These are phyloP conservation scores for Vespertilio murinus DNA, from an alignment of 2,797 vertebrate species.

Conservation along the genomic window DNA sequence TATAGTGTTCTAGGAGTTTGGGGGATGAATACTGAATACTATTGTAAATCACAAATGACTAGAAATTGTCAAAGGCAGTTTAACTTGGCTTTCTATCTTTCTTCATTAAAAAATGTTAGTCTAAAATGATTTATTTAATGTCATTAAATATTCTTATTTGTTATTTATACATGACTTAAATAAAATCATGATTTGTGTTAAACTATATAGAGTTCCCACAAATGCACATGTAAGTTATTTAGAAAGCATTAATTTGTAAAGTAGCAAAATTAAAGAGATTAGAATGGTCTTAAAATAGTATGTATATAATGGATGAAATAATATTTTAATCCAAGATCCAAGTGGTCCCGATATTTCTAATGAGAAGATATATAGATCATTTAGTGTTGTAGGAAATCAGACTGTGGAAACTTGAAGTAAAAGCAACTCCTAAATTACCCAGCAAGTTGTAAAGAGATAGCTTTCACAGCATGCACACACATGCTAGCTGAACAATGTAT, in stretches of 20 bases:
- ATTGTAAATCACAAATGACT: background rate
- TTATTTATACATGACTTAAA: constrained; percentile 10
- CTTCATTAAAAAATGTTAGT: background rate
- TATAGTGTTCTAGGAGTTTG: background rate
- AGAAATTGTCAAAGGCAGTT: background rate
- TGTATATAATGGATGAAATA: background rate
- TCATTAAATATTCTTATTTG: constrained; percentile 29
- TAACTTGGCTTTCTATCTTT: constrained; percentile 2
- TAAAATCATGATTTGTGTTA: background rate
- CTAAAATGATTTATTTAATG: constrained; percentile 8
- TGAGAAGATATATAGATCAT: background rate
- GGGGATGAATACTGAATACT: background rate
- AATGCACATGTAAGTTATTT: constrained; percentile 29
- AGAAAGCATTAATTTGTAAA: background rate
- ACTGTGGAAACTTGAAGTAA: background rate
- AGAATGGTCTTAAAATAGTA: background rate
- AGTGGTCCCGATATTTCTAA: constrained; percentile 7
- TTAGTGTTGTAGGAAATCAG: background rate
- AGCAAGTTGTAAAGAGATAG: background rate
- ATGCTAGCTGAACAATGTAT: background rate
- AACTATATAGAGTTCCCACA: constrained; percentile 57
- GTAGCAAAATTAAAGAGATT: background rate
- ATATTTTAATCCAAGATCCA: constrained; percentile 44
- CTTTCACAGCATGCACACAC: constrained; percentile 30
- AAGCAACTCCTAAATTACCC: constrained; percentile 19